phyloP scores from a whole-genome alignment of 1,140 invertebrate genomes.

The Drosophila grimshawi region DNA sequence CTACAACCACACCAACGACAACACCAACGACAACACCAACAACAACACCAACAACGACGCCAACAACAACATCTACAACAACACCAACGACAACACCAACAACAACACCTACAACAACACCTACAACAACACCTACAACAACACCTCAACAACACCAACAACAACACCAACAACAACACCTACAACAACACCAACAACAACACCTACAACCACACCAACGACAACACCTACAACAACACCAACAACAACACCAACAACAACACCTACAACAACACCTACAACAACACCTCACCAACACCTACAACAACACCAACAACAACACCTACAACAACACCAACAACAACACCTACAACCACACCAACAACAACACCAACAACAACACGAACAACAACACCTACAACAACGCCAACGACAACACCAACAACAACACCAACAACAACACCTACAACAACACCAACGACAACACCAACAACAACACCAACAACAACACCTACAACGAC shows the following conservation, averaged over 20 bases:
- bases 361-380: too few species aligned
- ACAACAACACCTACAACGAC: too few species aligned
- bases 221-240: not conserved
- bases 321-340: too few species aligned
- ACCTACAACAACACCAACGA: too few species aligned
- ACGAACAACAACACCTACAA: too few species aligned
- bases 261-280: not conserved
- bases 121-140: not conserved
- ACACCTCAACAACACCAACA: not conserved
- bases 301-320: too few species aligned
- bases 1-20: not conserved
- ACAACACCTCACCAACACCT: too few species aligned
- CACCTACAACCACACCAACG: not conserved
- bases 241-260: not conserved
- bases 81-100: conserved; percentile 1
- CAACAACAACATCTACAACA: not conserved
- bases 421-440: too few species aligned
- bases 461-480: too few species aligned
- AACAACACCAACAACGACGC: not conserved
- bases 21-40: not conserved
- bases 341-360: too few species aligned
- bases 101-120: not conserved
- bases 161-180: not conserved
- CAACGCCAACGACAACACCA: too few species aligned
- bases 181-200: not conserved